Evolutionary conservation across 2,888 invertebrate genomes (phyloP).

Genomic region (Ectemnius lituratus): DNA sequence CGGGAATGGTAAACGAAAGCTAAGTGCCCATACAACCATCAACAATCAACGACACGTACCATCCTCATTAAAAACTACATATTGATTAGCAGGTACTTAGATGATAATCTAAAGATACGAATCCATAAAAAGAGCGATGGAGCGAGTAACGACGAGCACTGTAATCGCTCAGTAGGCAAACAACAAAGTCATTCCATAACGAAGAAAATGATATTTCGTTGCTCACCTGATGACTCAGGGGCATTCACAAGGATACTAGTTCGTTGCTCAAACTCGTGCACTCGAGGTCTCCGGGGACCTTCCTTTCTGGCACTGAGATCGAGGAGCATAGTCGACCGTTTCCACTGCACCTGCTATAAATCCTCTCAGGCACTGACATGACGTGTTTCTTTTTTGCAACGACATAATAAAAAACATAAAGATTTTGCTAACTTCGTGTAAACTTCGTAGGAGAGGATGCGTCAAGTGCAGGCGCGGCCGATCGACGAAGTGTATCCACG

Average conservation of each 20-base stretch:
- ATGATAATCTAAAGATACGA: conserved; percentile 31
- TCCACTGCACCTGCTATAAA: conserved; percentile 51
- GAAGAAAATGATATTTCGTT: conserved; percentile 22
- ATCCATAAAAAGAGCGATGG: conserved; percentile 23
- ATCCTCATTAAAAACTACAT: conserved; percentile 38
- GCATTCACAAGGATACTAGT: conserved; percentile 24
- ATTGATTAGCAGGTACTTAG: conserved; percentile 46
- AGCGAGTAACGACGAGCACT: conserved; percentile 13
- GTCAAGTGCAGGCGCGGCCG: conserved; percentile 59
- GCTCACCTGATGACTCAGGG: conserved; percentile 37
- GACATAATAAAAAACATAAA: conserved; percentile 61
- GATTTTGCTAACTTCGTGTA: conserved; percentile 74
- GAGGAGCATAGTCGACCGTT: conserved; percentile 43
- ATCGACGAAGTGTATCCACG: conserved; percentile 52
- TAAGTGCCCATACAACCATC: conserved; percentile 41
- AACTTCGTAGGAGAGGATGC: conserved; percentile 66
- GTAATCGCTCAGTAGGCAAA: conserved; percentile 20
- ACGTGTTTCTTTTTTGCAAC: conserved; percentile 44
- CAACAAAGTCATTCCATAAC: conserved; percentile 34
- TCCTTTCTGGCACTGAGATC: conserved; percentile 18
- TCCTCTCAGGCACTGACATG: conserved; percentile 61
- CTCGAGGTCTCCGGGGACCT: conserved; percentile 12
- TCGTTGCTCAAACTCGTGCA: conserved; percentile 16
- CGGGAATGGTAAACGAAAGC: conserved; percentile 30
- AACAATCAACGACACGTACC: conserved; percentile 41